These are phyloP conservation scores for Pseudochirops corinnae DNA, from an alignment of 2,797 vertebrate genomes.

Conservation along the genomic window DNA sequence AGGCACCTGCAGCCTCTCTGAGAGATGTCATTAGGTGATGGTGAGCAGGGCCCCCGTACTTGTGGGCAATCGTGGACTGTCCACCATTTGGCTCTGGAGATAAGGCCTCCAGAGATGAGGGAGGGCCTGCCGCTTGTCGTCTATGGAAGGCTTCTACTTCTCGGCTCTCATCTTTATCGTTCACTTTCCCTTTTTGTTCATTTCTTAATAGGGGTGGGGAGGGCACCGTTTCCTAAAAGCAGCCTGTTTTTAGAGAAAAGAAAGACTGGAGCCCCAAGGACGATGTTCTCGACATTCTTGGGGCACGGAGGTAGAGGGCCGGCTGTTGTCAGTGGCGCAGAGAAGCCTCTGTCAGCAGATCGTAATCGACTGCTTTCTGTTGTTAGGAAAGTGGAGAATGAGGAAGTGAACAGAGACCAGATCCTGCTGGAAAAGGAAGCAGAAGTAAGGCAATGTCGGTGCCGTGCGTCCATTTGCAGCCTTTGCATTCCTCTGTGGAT, in stretches of 20 bases:
- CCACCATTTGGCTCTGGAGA: neutral
- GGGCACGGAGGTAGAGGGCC: neutral
- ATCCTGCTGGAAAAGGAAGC: slow-evolving; percentile 99
- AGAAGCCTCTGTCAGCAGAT: neutral
- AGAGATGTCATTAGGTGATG: neutral
- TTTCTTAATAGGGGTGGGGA: slow-evolving; percentile 7
- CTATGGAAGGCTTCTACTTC: neutral
- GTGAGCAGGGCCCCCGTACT: neutral
- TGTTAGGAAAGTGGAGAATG: slow-evolving; percentile 94
- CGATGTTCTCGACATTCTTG: slow-evolving; percentile 21
- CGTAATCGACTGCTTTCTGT: slow-evolving; percentile 50
- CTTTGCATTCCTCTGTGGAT: neutral
- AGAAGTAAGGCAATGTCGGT: slow-evolving; percentile 87
- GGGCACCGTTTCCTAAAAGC: neutral
- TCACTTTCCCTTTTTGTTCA: neutral
- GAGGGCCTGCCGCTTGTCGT: too few species aligned
- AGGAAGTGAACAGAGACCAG: slow-evolving; percentile 98
- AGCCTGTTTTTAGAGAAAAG: neutral
- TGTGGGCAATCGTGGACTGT: neutral
- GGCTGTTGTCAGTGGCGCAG: slow-evolving; percentile 21
- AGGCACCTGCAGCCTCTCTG: neutral
- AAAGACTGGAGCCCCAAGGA: neutral
- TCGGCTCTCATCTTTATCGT: neutral
- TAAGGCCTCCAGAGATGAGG: neutral
- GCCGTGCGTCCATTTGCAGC: neutral